Evolutionary conservation across 1,140 invertebrate species (phyloP).

Genomic region (Drosophila fuyamai): DNA sequence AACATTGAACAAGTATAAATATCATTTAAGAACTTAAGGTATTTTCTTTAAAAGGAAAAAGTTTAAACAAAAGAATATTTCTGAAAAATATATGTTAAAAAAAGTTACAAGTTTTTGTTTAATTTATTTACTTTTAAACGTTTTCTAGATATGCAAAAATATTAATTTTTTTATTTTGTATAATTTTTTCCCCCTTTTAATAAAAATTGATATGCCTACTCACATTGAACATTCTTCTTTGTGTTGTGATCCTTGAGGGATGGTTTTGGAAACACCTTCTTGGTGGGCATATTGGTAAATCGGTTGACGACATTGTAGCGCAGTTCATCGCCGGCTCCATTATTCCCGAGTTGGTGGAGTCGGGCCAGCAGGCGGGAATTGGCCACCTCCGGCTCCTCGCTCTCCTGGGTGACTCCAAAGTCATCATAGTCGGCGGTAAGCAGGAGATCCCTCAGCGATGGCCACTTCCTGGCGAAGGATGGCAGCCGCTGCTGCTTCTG

Average conservation of each 20-base stretch:
- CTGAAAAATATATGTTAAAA: too few relatives aligned
- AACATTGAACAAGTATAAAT: too few relatives aligned
- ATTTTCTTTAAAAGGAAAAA: too few relatives aligned
- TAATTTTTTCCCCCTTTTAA: not conserved
- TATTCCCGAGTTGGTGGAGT: constrained; percentile 57
- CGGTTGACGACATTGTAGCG: constrained; percentile 45
- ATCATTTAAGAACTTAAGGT: too few relatives aligned
- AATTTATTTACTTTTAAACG: too few relatives aligned
- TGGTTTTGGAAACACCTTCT: constrained; percentile 46
- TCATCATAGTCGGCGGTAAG: constrained; percentile 68
- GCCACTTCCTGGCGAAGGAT: constrained; percentile 66
- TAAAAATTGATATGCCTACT: constrained; percentile 26
- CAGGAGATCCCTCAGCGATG: constrained; percentile 64
- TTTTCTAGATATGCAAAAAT: too few relatives aligned
- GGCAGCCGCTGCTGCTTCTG: constrained; percentile 32
- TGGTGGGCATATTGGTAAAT: constrained; percentile 46
- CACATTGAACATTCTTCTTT: constrained; percentile 82
- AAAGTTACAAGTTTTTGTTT: too few relatives aligned
- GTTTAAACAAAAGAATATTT: too few relatives aligned
- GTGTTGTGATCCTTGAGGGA: constrained; percentile 65
- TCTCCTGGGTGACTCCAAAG: constrained; percentile 36
- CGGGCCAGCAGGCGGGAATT: constrained; percentile 53
- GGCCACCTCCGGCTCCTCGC: constrained; percentile 34
- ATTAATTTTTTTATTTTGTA: not conserved
- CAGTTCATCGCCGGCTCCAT: constrained; percentile 28